phyloP scores from a whole-genome alignment of 2,888 invertebrate genomes.

The Lasioglossum marginatum region DNA sequence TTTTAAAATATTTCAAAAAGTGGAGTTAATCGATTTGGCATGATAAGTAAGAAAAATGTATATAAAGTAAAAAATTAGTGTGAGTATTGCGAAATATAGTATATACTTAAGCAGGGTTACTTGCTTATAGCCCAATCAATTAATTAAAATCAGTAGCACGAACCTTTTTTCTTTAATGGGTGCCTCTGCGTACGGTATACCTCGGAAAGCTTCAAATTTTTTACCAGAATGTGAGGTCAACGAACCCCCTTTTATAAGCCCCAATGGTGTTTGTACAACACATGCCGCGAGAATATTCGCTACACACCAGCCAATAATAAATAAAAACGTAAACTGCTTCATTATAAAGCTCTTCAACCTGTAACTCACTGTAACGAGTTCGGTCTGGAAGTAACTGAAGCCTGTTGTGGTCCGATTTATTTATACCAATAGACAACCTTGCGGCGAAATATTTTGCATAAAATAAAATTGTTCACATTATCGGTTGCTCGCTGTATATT shows the following conservation, averaged over 20 bases:
- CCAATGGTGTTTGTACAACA: not conserved
- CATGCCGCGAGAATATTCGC: not conserved
- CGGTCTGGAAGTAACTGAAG: not conserved
- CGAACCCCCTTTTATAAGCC: conserved; percentile 38
- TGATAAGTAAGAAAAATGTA: no score
- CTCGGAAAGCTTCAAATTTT: conserved; percentile 47
- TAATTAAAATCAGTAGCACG: not conserved
- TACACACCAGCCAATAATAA: not conserved
- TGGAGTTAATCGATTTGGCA: no score
- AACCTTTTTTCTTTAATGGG: conserved; percentile 22
- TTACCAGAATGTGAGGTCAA: not conserved
- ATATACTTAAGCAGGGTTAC: no score
- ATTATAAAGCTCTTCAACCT: not conserved
- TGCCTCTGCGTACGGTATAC: conserved; percentile 66
- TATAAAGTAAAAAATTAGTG: no score
- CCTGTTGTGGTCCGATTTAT: not conserved
- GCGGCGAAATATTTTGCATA: not conserved
- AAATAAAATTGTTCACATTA: not conserved
- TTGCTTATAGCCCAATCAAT: no score
- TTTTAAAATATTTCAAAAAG: no score
- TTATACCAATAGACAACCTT: not conserved
- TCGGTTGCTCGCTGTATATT: not conserved
- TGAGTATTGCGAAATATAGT: no score
- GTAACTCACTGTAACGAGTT: not conserved
- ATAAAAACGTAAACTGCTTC: not conserved